A percentile compares a stretch with the other conserved stretches of the same genome.
phyloP scores from a whole-genome alignment of 2,113 vertebrate species.

The Noctilio leporinus region DNA sequence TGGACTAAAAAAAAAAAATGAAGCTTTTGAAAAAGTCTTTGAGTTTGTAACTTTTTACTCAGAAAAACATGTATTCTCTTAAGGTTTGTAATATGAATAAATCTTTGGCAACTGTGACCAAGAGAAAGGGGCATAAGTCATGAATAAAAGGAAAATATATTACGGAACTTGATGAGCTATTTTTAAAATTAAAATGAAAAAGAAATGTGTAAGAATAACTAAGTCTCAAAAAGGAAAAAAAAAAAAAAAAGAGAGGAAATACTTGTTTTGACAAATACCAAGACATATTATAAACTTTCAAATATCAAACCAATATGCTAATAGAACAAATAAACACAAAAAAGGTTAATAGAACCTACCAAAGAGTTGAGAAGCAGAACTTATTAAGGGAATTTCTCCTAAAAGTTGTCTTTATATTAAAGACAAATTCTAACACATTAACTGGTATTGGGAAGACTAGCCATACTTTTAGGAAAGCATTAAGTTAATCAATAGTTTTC shows the following conservation, averaged over 20 bases:
- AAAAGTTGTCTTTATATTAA: neutral
- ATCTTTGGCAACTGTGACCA: neutral
- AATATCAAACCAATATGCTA: neutral
- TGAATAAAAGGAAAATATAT: neutral
- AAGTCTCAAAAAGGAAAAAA: neutral
- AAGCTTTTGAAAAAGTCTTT: neutral
- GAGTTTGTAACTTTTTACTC: neutral
- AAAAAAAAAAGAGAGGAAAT: neutral
- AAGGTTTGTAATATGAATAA: neutral
- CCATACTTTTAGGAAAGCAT: neutral
- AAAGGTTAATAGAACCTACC: neutral
- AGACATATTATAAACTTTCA: neutral
- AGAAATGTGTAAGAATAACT: neutral
- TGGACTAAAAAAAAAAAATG: neutral
- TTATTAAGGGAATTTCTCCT: neutral
- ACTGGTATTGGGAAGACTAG: neutral
- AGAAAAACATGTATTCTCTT: neutral
- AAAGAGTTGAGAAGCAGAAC: neutral
- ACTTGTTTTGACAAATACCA: neutral
- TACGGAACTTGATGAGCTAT: neutral
- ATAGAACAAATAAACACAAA: neutral
- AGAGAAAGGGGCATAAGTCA: neutral
- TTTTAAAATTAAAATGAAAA: constrained; percentile 19
- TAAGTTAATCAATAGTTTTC: neutral
- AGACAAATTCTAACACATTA: neutral